Base-by-base conservation (phyloP, 1,140 invertebrate genomes). In the Bombus breviceps region DNA sequence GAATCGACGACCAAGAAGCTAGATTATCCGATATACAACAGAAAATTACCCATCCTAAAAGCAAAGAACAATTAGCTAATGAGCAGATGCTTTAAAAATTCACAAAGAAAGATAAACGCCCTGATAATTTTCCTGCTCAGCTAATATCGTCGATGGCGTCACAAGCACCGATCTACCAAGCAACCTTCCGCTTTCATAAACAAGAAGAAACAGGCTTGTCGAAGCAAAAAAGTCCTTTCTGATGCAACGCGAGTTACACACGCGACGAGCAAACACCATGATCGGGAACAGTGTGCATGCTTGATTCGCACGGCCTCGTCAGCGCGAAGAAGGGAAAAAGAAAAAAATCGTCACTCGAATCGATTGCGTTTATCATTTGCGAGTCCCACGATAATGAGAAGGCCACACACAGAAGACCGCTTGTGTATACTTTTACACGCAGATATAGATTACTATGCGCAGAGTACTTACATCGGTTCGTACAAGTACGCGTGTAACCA, bases 361-460 rank as follows among this genome's bases (percentile, higher is more conserved):
- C 32, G 75, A 78, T 84, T 79, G 47, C 82, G 66, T 79, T 79
- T 59, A 79, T 69, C 34, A 53, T 84, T 84, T n/a, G 22, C 66
- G 75, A 22, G 39, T 28, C 22, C n/a, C 39, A 12, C 66, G 75
- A 43, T 84, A 84, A 84, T 9, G 47, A 79, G 37, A 41, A 79
- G 82, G 47, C 32, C 37, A 43, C 34, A 57, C 34, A n/a, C 43
- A 9, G 1, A 15, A 12, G n/a, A 12, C n/a, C 66, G 34, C 32
- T 34, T 32, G 3, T 53, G 6, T 53, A 22, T 53, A 53, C 18
- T 53, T 53, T 53, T 53, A 53, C 47, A 53, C 47, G 18, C 47
- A 22, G 1, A 53, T 53, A 22, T 2, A 18, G 47, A 53, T 22
- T 53, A 53, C 47, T 53, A 53, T 22, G 18, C 18, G 6, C 47